These are phyloP conservation scores for Channa striata DNA, from an alignment of 2,797 vertebrate genomes.

Conservation along the genomic window DNA sequence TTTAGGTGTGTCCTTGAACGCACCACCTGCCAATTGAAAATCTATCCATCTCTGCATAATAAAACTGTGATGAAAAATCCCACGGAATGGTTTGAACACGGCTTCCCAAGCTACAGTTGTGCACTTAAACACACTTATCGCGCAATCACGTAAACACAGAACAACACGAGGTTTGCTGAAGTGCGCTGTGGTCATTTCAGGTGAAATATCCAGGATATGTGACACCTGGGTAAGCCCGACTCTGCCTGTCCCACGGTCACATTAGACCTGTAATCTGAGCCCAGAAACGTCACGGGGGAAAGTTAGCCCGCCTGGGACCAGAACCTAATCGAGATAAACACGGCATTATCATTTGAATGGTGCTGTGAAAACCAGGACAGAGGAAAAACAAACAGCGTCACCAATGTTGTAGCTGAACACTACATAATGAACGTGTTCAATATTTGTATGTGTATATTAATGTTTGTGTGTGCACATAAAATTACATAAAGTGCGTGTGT, in stretches of 20 bases:
- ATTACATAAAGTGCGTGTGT: constrained; percentile 14
- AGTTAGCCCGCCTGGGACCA: neutral
- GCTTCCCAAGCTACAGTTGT: neutral
- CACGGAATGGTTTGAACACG: no score
- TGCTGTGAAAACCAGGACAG: neutral
- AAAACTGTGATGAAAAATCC: neutral
- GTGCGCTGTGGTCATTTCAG: constrained; percentile 16
- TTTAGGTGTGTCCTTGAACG: constrained; percentile 6
- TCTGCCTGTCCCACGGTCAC: constrained; percentile 32
- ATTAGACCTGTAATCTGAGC: constrained; percentile 29
- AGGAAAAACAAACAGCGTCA: neutral
- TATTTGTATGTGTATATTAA: neutral
- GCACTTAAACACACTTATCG: neutral
- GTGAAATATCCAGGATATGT: constrained; percentile 6
- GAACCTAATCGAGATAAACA: neutral
- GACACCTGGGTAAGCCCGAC: constrained; percentile 18
- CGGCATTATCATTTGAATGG: neutral
- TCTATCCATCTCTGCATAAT: neutral
- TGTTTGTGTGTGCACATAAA: neutral
- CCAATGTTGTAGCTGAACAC: neutral
- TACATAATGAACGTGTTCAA: neutral
- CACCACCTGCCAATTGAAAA: constrained; percentile 8
- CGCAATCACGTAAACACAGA: neutral
- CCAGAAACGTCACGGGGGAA: constrained; percentile 1
- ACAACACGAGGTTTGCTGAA: constrained; percentile 6